These are phyloP conservation scores for Fabriciana adippe DNA, from an alignment of 2,888 invertebrate species.

Conservation along the genomic window DNA sequence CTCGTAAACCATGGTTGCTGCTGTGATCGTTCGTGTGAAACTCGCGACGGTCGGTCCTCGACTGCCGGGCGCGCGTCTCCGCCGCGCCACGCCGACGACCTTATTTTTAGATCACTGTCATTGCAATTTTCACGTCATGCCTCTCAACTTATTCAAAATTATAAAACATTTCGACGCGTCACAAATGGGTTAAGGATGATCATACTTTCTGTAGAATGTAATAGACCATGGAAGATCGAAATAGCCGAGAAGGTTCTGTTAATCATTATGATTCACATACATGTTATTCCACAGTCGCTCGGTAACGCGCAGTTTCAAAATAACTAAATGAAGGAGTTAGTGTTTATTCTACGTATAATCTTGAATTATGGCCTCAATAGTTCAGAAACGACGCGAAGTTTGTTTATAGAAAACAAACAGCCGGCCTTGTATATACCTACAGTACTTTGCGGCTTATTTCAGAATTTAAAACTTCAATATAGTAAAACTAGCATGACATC, in stretches of 20 bases:
- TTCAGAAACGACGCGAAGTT: neutral
- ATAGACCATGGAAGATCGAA: conserved; percentile 45
- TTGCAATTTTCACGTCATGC: conserved; percentile 79
- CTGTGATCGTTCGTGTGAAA: conserved; percentile 73
- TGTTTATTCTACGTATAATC: conserved; percentile 34
- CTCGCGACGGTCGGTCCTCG: conserved; percentile 78
- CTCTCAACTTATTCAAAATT: conserved; percentile 55
- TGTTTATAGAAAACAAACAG: too few relatives aligned
- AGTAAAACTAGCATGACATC: too few relatives aligned
- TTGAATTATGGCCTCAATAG: conserved; percentile 24
- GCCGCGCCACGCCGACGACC: conserved; percentile 57
- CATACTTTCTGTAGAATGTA: conserved; percentile 50
- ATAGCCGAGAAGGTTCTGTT: conserved; percentile 41
- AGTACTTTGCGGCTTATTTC: too few relatives aligned
- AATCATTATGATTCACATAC: conserved; percentile 39
- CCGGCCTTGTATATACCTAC: too few relatives aligned
- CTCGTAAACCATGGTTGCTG: conserved; percentile 93
- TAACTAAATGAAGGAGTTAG: conserved; percentile 28
- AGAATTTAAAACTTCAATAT: too few relatives aligned
- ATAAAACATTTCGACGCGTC: conserved; percentile 58
- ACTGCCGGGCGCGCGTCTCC: conserved; percentile 64
- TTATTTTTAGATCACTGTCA: conserved; percentile 81
- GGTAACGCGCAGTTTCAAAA: conserved; percentile 26
- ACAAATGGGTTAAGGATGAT: conserved; percentile 76
- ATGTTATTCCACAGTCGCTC: neutral